Base-by-base conservation (phyloP, 2,797 vertebrate species). In the Eupleurogrammus muticus region DNA sequence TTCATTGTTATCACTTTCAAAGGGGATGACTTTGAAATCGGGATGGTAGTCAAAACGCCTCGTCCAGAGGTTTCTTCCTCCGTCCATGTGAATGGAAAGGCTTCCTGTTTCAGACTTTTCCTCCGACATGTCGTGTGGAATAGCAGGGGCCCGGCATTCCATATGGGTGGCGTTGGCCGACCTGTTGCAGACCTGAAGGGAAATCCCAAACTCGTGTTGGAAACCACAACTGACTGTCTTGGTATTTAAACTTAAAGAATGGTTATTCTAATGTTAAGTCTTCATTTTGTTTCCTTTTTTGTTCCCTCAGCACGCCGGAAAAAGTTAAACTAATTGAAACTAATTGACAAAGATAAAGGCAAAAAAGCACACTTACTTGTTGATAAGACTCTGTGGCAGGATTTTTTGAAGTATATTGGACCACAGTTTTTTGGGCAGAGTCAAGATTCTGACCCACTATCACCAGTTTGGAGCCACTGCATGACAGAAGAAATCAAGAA, bases 371-470 rank as follows among this genome's bases (percentile, higher is more conserved):
- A 65, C 87, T 77, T 85, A 95, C 94, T 69, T 36, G 64, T 47
- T 84, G 46, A 48, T 87, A 63, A 32, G 79, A 16, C 10, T 75
- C 62, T 9, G 51, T 56, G 21, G 20, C 1, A 8, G 17, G 20
- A 32, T 64, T 70, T 58, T 64, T 89, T 32, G 83, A 66, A 64
- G 80, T 89, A 38, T 96, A 98, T 32, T 77, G 81, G 64, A 98
- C 63, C 16, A 91, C 86, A 9, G 92, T 87, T 0, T 81, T 88
- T 79, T 95, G 94, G 1, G 93, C 94, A 0, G 97, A 97, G 81
- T 96, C 93, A 82, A 99, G 93, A 89, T 97, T 93, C 23, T 82
- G 85, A 70, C 98, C 97, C 1, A 47, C 54, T 70, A 99, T 88
- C 50, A 94, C 91, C 70, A 99, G 85, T 40, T 65, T 87, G 0